Evolutionary conservation across 1,140 invertebrate genomes (phyloP).

Genomic region (Anagrus nilaparvatae): DNA sequence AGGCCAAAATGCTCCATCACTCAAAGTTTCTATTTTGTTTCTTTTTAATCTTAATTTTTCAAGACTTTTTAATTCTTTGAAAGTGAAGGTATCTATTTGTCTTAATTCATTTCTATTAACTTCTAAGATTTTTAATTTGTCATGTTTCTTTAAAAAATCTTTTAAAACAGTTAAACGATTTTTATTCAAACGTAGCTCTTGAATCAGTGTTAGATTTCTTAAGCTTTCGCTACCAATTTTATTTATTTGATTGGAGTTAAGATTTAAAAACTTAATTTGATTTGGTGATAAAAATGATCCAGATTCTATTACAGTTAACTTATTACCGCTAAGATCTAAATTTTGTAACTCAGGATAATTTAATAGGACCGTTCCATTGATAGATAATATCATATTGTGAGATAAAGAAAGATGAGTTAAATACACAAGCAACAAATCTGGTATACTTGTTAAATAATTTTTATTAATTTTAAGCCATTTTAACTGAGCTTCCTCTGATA

Average conservation of each 20-base stretch:
- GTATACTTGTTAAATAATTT: slow-evolving; percentile 33
- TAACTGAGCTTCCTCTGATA: slow-evolving; percentile 36
- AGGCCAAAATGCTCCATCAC: slow-evolving; percentile 81
- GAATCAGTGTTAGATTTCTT: slow-evolving; percentile 58
- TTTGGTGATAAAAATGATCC: slow-evolving; percentile 41
- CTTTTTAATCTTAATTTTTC: slow-evolving; percentile 64
- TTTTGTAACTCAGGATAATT: slow-evolving; percentile 48
- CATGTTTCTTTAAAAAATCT: slow-evolving; percentile 60
- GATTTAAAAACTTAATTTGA: slow-evolving; percentile 46
- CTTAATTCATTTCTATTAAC: slow-evolving; percentile 71
- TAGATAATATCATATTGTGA: slow-evolving; percentile 53
- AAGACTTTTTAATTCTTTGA: slow-evolving; percentile 63
- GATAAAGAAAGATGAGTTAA: slow-evolving; percentile 37
- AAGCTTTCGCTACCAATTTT: slow-evolving; percentile 58
- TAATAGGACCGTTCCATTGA: slow-evolving; percentile 50
- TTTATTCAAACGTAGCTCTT: slow-evolving; percentile 68
- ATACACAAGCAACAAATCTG: slow-evolving; percentile 26
- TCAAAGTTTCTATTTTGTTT: slow-evolving; percentile 66
- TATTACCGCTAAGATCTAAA: slow-evolving; percentile 55
- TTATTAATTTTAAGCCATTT: slow-evolving; percentile 37
- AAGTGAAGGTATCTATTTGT: slow-evolving; percentile 67
- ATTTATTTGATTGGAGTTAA: slow-evolving; percentile 67
- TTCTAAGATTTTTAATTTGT: slow-evolving; percentile 62
- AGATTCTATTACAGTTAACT: slow-evolving; percentile 44
- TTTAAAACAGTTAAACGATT: slow-evolving; percentile 65